phyloP scores from a whole-genome alignment of 2,888 invertebrate species.

The Mellilla xanthometata region DNA sequence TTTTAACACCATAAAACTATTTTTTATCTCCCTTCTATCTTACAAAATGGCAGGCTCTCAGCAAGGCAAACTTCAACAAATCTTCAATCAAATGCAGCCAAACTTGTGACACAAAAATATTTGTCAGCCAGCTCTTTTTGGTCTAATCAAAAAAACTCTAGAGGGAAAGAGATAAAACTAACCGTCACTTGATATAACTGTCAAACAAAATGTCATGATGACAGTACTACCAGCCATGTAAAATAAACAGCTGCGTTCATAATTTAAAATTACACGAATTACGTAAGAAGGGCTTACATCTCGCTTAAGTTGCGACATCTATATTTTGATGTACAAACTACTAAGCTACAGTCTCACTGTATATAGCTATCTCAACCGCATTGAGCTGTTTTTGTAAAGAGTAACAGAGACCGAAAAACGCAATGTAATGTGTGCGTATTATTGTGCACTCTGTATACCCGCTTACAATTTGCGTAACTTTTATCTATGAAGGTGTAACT shows the following conservation, averaged over 20 bases:
- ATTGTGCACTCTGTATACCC: too few relatives aligned
- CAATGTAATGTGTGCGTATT: too few relatives aligned
- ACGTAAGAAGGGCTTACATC: too few relatives aligned
- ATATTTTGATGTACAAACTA: too few relatives aligned
- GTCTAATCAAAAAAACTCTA: background rate
- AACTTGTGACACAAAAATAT: slow-evolving; percentile 47
- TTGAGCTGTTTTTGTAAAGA: too few relatives aligned
- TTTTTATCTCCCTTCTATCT: slow-evolving; percentile 82
- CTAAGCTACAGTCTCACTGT: too few relatives aligned
- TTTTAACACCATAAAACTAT: slow-evolving; percentile 82
- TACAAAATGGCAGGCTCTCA: slow-evolving; percentile 82
- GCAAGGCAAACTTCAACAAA: slow-evolving; percentile 46
- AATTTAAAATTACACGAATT: too few relatives aligned
- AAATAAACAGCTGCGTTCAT: slow-evolving; percentile 39
- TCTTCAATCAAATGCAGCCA: slow-evolving; percentile 48
- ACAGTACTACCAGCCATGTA: slow-evolving; percentile 55
- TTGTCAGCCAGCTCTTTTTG: slow-evolving; percentile 44
- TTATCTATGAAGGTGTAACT: too few relatives aligned
- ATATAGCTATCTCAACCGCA: too few relatives aligned
- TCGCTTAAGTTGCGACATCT: background rate
- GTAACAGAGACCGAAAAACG: too few relatives aligned
- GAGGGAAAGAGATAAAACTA: slow-evolving; percentile 39
- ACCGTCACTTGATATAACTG: slow-evolving; percentile 27
- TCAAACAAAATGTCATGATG: slow-evolving; percentile 45
- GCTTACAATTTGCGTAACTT: too few relatives aligned